Evolutionary conservation across 2,888 invertebrate species (phyloP).

Genomic region (Hypena proboscidalis): DNA sequence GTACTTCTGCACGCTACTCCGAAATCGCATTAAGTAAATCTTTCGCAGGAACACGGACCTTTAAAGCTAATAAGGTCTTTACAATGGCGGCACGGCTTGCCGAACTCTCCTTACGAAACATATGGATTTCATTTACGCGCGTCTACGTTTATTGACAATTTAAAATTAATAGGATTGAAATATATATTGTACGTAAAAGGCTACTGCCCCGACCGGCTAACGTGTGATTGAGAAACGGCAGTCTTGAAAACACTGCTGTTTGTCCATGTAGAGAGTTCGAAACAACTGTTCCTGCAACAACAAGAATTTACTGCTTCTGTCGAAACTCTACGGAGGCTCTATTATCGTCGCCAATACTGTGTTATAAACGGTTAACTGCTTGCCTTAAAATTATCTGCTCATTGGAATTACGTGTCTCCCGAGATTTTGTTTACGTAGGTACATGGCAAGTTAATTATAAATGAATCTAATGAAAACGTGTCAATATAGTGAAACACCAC

Average conservation of each 20-base stretch:
- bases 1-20: slow-evolving; percentile 60
- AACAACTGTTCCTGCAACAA: no score
- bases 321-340: no score
- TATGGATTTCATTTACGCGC: slow-evolving; percentile 40
- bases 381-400: no score
- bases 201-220: neutral
- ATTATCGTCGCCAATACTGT: no score
- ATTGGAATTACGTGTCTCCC: no score
- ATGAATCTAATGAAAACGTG: no score
- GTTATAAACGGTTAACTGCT: no score
- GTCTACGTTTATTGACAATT: slow-evolving; percentile 28
- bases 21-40: slow-evolving; percentile 68
- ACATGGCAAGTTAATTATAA: no score
- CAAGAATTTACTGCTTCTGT: no score
- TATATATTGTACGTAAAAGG: slow-evolving; percentile 12
- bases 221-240: slow-evolving; percentile 2
- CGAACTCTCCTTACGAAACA: slow-evolving; percentile 44
- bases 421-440: no score
- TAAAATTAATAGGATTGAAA: slow-evolving; percentile 33
- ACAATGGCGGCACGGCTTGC: slow-evolving; percentile 50
- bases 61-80: slow-evolving; percentile 67
- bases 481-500: no score
- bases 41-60: slow-evolving; percentile 59
- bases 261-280: no score
- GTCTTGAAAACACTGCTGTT: neutral